Evolutionary conservation across 2,888 invertebrate genomes (phyloP), one percentile per base, ranked within the genome.

Genomic region (Unio pictorum): DNA sequence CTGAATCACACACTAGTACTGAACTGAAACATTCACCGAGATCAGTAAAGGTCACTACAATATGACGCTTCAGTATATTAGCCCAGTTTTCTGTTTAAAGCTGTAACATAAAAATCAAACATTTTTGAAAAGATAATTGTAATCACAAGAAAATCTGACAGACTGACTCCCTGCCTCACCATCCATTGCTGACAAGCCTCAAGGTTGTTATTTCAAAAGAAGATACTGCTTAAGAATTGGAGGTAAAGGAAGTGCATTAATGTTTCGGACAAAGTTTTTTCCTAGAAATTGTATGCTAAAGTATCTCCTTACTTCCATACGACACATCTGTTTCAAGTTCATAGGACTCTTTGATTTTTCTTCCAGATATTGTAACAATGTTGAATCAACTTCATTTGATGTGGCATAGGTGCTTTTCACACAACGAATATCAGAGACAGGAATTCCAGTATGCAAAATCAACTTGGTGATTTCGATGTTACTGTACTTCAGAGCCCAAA

Each of bases 401-500:
- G 79, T 76, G 67, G 81, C 72, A 28, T 80, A 70, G 57, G 83
- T 79, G 68, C 81, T 82, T 60, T 80, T 71, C 26, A 84, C 84
- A 74, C 83, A 80, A n/a, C 84, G 77, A 55, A 84, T 79, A 71
- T 84, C 83, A 64, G 78, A 78, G 62, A 81, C 72, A 45, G 82
- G 80, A 26, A 84, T 81, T 56, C 86, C 86, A 26, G 83, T 83
- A 67, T 74, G 69, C 56, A 86, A 77, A 17, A 86, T 76, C 54
- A 86, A 73, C 72, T 80, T 82, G 4, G 84, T 76, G 55, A 84
- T 84, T 64, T 86, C 86, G 64, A 82, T 73, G 64, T 83, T 83
- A 68, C 82, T 84, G 66, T 84, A 80, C 67, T 86, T 86, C 30
- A 82, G 76, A 55, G 86, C 84, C 86, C 86, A 86, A 65, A 86